A percentile compares a stretch with the other conserved stretches of the same genome.
Conservation (phyloP, 2,113 vertebrate species). For the Eulacestoma nigropectus region DNA sequence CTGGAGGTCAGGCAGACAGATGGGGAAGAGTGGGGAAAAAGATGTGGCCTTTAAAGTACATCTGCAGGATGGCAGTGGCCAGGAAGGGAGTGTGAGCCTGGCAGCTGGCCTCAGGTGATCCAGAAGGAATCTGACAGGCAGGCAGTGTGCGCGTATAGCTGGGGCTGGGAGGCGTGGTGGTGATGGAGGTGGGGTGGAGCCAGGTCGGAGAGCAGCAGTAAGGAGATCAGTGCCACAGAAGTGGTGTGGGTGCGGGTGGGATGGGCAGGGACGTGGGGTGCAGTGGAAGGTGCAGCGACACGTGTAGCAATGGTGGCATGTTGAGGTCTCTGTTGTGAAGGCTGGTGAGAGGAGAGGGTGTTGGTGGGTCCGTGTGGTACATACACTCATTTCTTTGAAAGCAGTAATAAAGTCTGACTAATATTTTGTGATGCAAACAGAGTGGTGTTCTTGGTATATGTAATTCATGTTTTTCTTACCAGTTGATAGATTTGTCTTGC, state of each 20-base stretch:
- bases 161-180: neutral
- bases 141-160: rapidly evolving
- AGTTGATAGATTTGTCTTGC: neutral
- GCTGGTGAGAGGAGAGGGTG: neutral
- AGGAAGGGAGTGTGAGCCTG: neutral
- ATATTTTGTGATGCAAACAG: neutral
- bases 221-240: neutral
- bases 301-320: rapidly evolving
- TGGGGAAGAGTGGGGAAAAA: neutral
- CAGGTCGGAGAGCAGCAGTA: neutral
- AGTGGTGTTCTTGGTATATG: neutral
- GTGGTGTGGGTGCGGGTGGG: rapidly evolving
- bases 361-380: neutral
- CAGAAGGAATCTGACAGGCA: neutral
- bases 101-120: neutral
- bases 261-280: neutral
- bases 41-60: neutral
- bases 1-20: neutral
- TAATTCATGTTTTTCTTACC: neutral
- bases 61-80: rapidly evolving
- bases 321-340: neutral
- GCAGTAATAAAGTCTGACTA: neutral
- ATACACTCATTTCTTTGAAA: neutral
- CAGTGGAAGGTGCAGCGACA: rapidly evolving
- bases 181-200: neutral